Percentiles rank a stretch among this genome's conserved stretches.
Conservation (phyloP, 2,888 invertebrate species). For the Patella pellucida region DNA sequence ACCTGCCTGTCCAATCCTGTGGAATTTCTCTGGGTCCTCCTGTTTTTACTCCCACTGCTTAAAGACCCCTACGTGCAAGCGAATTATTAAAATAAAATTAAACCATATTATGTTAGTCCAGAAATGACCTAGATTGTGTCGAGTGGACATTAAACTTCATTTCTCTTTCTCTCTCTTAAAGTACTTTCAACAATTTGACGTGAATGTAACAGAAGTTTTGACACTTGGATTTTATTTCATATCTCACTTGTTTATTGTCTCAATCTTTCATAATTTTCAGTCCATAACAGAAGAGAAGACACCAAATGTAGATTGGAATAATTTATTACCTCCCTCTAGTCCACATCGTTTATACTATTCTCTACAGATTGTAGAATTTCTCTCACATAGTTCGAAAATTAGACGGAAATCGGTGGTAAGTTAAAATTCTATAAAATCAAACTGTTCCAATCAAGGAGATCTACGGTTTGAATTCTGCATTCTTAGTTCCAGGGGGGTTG, state of each 20-base stretch:
- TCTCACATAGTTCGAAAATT: conserved; percentile 69
- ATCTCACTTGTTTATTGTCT: not conserved
- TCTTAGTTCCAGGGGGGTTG: too few species aligned
- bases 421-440: not conserved
- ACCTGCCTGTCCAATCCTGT: too few species aligned
- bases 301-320: conserved; percentile 67
- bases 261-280: not conserved
- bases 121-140: too few species aligned
- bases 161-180: too few species aligned
- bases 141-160: too few species aligned
- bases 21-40: not conserved
- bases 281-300: not conserved
- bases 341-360: conserved; percentile 96
- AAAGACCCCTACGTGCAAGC: not conserved
- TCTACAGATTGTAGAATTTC: conserved; percentile 88
- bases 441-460: too few species aligned
- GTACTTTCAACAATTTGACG: too few species aligned
- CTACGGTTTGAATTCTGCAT: not conserved
- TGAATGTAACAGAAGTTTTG: too few species aligned
- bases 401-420: conserved; percentile 56
- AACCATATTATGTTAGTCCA: too few species aligned
- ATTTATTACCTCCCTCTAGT: conserved; percentile 87
- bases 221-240: not conserved
- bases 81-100: too few species aligned
- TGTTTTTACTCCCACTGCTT: not conserved